These are phyloP conservation scores for Puma concolor DNA, from an alignment of 2,113 vertebrate species.

Conservation along the genomic window DNA sequence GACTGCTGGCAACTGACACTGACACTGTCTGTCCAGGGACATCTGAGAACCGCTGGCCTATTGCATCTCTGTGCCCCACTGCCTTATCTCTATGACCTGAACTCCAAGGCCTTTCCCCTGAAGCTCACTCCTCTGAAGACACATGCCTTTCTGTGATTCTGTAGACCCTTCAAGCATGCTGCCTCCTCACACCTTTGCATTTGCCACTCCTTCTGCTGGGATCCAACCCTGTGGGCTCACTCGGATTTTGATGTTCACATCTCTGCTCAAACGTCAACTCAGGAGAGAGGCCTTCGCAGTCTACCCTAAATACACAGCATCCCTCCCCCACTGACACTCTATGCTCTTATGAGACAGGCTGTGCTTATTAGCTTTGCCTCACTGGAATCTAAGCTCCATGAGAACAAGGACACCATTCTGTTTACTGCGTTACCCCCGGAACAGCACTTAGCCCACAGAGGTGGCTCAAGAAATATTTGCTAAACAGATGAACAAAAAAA, in stretches of 20 bases:
- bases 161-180: neutral
- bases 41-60: neutral
- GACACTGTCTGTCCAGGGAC: neutral
- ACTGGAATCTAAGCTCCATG: neutral
- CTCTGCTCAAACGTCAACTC: neutral
- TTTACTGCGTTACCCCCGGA: neutral
- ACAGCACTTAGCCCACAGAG: neutral
- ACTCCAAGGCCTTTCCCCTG: neutral
- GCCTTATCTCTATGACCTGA: neutral
- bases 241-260: neutral
- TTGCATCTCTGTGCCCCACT: fast-evolving
- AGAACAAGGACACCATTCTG: neutral
- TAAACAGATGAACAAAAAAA: neutral
- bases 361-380: neutral
- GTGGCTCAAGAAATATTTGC: neutral
- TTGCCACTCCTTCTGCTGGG: neutral
- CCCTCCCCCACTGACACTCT: neutral
- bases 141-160: neutral
- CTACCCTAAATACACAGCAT: neutral
- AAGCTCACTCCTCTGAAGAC: neutral
- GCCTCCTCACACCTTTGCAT: neutral
- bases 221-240: neutral
- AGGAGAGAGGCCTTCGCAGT: neutral
- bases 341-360: neutral
- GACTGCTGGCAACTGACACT: neutral